These are phyloP conservation scores for Gallinago media DNA, from an alignment of 2,113 vertebrate genomes.

Conservation along the genomic window DNA sequence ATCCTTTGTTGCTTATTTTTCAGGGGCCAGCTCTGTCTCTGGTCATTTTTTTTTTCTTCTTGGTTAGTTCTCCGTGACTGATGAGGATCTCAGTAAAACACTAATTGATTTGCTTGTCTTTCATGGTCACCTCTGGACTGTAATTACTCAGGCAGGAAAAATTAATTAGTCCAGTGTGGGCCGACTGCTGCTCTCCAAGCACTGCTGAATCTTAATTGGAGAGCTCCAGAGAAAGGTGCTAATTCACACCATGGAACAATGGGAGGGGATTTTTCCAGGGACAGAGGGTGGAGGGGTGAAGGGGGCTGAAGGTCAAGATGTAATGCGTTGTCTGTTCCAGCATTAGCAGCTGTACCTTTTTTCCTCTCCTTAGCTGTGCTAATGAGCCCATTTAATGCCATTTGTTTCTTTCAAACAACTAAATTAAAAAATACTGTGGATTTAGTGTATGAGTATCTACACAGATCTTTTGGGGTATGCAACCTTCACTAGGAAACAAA, in stretches of 20 bases:
- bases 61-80: constrained; percentile 65
- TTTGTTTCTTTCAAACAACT: not conserved
- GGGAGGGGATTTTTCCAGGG: not conserved
- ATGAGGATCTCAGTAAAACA: constrained; percentile 73
- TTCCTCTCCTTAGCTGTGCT: not conserved
- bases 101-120: constrained; percentile 70
- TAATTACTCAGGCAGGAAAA: constrained; percentile 73
- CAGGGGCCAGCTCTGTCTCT: not conserved
- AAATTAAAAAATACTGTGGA: not conserved
- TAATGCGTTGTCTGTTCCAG: not conserved
- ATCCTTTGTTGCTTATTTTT: not conserved
- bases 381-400: not conserved
- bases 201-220: constrained; percentile 55
- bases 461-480: not conserved
- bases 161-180: constrained; percentile 69
- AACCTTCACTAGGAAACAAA: not conserved
- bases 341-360: not conserved
- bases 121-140: constrained; percentile 72
- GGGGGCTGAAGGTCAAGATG: constrained; percentile 36
- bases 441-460: not conserved
- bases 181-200: constrained; percentile 31
- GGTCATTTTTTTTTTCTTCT: constrained; percentile 4
- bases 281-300: not conserved
- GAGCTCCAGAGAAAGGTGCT: constrained; percentile 44
- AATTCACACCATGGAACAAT: constrained; percentile 1